Base-by-base conservation (phyloP, 92 coral and sea anemone genomes). In the Plumapathes pennacea region DNA sequence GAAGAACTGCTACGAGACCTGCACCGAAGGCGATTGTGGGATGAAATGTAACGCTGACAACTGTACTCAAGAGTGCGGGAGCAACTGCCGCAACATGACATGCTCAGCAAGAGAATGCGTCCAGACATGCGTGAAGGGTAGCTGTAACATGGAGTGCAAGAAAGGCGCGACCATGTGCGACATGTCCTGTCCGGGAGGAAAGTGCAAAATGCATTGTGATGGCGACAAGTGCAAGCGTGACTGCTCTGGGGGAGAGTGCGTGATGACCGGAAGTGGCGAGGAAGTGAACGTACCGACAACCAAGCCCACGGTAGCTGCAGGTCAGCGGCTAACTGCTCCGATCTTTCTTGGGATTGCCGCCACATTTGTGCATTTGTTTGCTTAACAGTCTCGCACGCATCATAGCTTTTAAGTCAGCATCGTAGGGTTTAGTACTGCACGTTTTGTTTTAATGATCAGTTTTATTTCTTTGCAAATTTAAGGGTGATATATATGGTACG, bases 41-140 rank as follows among this genome's bases (percentile, higher is more conserved):
- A 55, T 71, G 46, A 37, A 14, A 23, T 80, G 86, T 24, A 39
- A 48, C 26, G 44, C 72, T 11, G 49, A 23, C 1, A 52, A 48
- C 25, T 80, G 86, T 38, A 63, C 62, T 4, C 86, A 80, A 70
- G 25, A 7, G 2, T 80, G 86, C 32, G 46, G 68, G 2, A 28
- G 53, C n/a, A 80, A 80, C 64, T 80, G 86, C 33, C 48, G 69
- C 21, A 49, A 56, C 10, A 80, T 80, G 86, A 64, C 62, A 9
- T 80, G 86, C 47, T 26, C 31, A 10, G 74, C 86, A 0, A 50
- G 57, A 25, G 57, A 43, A 14, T 80, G 86, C 27, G n/a, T 7
- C 2, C 76, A 69, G 76, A 50, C 60, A 0, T 80, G 86, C 17
- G 64, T 51, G 20, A 55, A 57, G 12, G 86, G 86, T n/a, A 12